Conservation (phyloP, 92 coral and sea anemone species). For the Montipora capitata region DNA sequence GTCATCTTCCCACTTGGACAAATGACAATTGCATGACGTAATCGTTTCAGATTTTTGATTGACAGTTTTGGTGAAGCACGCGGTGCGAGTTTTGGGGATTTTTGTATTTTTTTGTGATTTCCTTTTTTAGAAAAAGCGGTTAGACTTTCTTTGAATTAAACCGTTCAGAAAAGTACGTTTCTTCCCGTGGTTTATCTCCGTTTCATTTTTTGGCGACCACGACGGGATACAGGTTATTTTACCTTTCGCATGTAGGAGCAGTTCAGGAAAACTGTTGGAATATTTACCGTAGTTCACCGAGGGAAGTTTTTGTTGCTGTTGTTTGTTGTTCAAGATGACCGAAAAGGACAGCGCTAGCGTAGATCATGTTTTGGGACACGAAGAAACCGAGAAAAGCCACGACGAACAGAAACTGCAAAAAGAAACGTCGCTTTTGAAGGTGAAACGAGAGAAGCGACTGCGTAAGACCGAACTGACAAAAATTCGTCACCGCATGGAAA, state of each 20-base stretch:
- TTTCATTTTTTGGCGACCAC: not conserved
- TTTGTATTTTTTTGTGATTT: no score
- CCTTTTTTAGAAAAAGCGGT: no score
- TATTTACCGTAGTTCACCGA: no score
- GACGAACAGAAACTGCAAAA: conserved; percentile 15
- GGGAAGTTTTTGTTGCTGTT: not conserved
- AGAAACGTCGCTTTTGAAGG: conserved; percentile 28
- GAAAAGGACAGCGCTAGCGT: not conserved
- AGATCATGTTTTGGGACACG: not conserved
- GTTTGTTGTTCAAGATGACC: not conserved
- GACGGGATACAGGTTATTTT: not conserved
- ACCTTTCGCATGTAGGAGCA: not conserved
- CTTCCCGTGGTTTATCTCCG: no score
- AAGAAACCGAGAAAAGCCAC: not conserved
- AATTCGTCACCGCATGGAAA: conserved; percentile 33
- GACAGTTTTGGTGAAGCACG: no score
- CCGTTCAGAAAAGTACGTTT: no score
- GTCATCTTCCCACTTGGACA: no score
- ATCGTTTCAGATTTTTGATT: no score
- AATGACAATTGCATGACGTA: no score
- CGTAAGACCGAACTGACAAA: conserved; percentile 33
- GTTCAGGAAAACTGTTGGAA: no score
- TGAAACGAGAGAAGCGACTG: conserved; percentile 25
- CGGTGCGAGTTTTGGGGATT: no score
- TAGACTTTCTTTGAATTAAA: no score